phyloP scores from a whole-genome alignment of 2,113 vertebrate genomes.

The Psittacula cyanocephala region DNA sequence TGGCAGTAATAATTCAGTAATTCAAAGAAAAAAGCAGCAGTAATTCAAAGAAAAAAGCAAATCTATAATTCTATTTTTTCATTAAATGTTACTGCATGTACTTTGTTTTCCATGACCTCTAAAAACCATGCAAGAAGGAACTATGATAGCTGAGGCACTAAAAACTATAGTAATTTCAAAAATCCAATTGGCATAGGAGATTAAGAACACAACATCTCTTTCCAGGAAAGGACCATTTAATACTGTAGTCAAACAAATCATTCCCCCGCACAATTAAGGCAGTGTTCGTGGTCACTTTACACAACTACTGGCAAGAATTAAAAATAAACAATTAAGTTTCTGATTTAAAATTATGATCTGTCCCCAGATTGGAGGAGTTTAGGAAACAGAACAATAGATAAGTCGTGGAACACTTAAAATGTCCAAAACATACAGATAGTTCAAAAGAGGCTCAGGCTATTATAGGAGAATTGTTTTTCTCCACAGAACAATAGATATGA shows the following conservation, averaged over 20 bases:
- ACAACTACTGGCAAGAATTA: not conserved
- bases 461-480: not conserved
- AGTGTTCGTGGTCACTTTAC: not conserved
- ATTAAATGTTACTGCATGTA: not conserved
- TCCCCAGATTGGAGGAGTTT: not conserved
- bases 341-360: not conserved
- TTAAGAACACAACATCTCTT: not conserved
- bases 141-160: not conserved
- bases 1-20: not conserved
- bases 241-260: not conserved
- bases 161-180: not conserved
- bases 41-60: not conserved
- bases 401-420: not conserved
- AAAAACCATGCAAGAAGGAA: not conserved
- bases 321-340: not conserved
- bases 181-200: not conserved
- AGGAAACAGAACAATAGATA: not conserved
- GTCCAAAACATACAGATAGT: not conserved
- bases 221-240: not conserved
- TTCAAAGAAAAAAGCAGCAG: not conserved
- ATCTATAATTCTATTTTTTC: not conserved
- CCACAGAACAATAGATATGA: not conserved
- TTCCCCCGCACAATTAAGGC: not conserved
- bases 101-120: not conserved
- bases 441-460: not conserved